Conservation (phyloP, 2,888 invertebrate genomes). For the Ganaspis brasiliensis region DNA sequence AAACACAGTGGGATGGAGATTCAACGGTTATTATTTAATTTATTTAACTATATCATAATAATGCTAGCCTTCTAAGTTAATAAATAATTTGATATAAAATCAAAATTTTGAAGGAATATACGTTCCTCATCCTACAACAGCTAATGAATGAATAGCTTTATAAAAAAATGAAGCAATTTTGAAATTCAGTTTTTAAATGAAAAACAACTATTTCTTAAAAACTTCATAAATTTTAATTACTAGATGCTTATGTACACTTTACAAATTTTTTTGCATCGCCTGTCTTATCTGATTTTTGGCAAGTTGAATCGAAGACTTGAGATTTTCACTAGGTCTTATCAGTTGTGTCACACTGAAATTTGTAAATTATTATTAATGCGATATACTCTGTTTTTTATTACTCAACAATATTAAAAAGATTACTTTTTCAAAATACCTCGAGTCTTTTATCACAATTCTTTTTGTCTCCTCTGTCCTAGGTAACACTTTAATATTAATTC, state of each 20-base stretch:
- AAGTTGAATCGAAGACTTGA: constrained; percentile 68
- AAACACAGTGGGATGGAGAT: constrained; percentile 72
- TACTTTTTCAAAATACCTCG: constrained; percentile 64
- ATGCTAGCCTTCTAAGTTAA: too few species aligned
- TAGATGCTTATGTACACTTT: neutral
- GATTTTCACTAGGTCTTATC: constrained; percentile 68
- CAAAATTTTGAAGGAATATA: neutral
- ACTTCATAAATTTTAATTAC: neutral
- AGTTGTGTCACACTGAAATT: constrained; percentile 68
- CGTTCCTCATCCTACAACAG: too few species aligned
- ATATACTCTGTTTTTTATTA: constrained; percentile 34
- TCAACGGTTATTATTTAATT: constrained; percentile 72
- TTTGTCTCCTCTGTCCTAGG: constrained; percentile 61
- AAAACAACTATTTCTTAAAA: constrained; percentile 10
- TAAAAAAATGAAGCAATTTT: neutral
- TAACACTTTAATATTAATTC: constrained; percentile 71
- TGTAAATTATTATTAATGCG: constrained; percentile 8
- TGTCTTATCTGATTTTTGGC: constrained; percentile 72
- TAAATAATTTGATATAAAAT: neutral
- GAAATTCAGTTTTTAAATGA: constrained; percentile 1
- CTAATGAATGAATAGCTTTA: too few species aligned
- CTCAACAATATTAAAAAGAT: constrained; percentile 30
- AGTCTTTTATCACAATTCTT: constrained; percentile 72
- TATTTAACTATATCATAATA: too few species aligned
- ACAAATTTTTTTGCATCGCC: constrained; percentile 65